Conservation (phyloP, 2,888 invertebrate genomes). For the Stomorhina lunata region DNA sequence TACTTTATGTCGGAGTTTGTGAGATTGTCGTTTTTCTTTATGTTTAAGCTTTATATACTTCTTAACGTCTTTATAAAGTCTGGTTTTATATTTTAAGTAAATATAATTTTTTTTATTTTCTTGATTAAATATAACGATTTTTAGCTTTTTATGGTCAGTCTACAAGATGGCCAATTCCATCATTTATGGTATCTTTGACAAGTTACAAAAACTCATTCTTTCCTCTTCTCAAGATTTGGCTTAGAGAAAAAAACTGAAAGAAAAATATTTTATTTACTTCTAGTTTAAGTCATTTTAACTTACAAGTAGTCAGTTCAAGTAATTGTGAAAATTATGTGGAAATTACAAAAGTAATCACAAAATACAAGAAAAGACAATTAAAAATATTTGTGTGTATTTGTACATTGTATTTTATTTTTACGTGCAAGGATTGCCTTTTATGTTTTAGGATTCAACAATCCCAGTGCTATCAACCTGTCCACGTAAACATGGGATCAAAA, state of each 20-base stretch:
- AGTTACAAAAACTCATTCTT: conserved; percentile 56
- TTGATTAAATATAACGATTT: conserved; percentile 25
- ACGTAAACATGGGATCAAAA: no score
- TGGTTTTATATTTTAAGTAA: conserved; percentile 8
- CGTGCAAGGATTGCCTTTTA: no score
- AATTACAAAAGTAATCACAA: no score
- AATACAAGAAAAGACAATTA: no score
- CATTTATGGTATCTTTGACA: conserved; percentile 63
- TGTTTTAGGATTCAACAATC: no score
- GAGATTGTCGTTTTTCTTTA: background rate
- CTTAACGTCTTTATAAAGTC: conserved; percentile 26
- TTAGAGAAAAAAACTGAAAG: background rate
- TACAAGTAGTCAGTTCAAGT: no score
- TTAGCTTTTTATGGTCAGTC: conserved; percentile 37
- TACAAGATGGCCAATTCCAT: conserved; percentile 64
- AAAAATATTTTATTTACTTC: conserved; percentile 47
- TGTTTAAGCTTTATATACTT: background rate
- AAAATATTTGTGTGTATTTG: no score
- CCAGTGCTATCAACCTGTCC: no score
- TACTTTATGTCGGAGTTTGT: background rate
- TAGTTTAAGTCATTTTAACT: conserved; percentile 6
- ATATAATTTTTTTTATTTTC: background rate
- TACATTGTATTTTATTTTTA: no score
- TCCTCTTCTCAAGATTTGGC: background rate
- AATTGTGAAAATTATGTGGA: no score